Evolutionary conservation across 2,888 invertebrate genomes (phyloP), one percentile per base, ranked within the genome.

Genomic region (Frankliniella intonsa): DNA sequence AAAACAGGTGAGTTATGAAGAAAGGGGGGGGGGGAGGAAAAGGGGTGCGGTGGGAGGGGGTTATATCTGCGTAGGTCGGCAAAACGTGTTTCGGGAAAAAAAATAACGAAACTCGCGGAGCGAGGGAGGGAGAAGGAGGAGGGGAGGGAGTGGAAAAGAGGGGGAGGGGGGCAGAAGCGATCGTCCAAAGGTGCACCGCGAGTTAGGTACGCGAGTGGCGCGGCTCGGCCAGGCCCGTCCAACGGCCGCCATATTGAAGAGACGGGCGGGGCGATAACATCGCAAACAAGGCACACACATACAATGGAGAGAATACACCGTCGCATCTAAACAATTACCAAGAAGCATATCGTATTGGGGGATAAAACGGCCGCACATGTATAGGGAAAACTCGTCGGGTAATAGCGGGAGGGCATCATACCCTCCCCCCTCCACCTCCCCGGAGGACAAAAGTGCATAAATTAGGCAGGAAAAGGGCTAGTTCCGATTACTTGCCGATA

Each of bases 401-500:
- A 38, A 38, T 38, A 38, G 38, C 62, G n/a, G n/a, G 14, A 17
- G 14, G 19, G 62, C n/a, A n/a, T 62, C 55, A 17, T 55, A 17
- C 19, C 19, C 19, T 10, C 14, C 62, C 62, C 62, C 62, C 0
- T 17, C 14, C 62, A 5, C 19, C 62, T 62, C 62, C 5, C 62
- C 19, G n/a, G 14, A 62, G 62, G 69, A 76, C 69, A 76, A 76
- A 76, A 76, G 69, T 76, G 69, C 69, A 76, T 76, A 76, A 76
- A 76, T 76, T 76, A 76, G 69, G 11, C 12, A 76, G 69, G 69
- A 25, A 22, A 38, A 76, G 69, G 69, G 69, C 69, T 76, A 76
- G 69, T 76, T 76, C 69, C 69, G 69, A 76, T 76, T 76, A 76
- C 69, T 76, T 76, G 69, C 22, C 69, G 69, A 76, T 76, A 76